phyloP scores from a whole-genome alignment of 2,888 invertebrate species.

The Scelioninae gen. 2 region DNA sequence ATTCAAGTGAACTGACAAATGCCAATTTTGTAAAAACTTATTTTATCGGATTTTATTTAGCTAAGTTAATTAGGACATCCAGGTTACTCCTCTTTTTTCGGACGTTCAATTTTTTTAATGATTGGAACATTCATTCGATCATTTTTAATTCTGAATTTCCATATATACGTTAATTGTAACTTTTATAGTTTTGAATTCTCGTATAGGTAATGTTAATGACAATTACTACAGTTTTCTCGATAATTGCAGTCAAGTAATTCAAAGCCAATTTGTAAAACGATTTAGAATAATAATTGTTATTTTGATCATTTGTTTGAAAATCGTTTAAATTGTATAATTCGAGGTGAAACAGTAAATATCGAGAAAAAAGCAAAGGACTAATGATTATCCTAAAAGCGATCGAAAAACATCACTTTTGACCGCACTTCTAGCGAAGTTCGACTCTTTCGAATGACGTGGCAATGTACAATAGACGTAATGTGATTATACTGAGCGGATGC shows the following conservation, averaged over 20 bases:
- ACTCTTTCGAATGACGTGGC: constrained; percentile 60
- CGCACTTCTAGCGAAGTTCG: constrained; percentile 46
- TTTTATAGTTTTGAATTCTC: constrained; percentile 4
- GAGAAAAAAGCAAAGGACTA: constrained; percentile 22
- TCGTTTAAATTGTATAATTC: not conserved
- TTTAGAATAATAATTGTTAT: too few relatives aligned
- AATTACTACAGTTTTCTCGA: too few relatives aligned
- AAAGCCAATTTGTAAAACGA: too few relatives aligned
- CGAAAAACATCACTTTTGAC: constrained; percentile 50
- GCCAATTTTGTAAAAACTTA: constrained; percentile 7
- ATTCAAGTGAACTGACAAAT: not conserved
- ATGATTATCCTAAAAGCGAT: constrained; percentile 46
- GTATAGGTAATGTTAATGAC: not conserved
- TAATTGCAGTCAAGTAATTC: too few relatives aligned
- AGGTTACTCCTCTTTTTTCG: not conserved
- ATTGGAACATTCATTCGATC: not conserved
- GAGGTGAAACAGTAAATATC: constrained; percentile 12
- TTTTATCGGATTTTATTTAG: constrained; percentile 2
- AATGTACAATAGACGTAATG: constrained; percentile 74
- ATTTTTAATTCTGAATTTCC: not conserved
- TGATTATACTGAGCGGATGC: constrained; percentile 67
- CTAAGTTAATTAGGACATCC: not conserved
- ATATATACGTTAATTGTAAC: constrained; percentile 7
- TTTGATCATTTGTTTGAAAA: too few relatives aligned
- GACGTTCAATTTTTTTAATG: not conserved